Conservation (phyloP, 2,113 vertebrate species). For the Polypterus bichir region DNA sequence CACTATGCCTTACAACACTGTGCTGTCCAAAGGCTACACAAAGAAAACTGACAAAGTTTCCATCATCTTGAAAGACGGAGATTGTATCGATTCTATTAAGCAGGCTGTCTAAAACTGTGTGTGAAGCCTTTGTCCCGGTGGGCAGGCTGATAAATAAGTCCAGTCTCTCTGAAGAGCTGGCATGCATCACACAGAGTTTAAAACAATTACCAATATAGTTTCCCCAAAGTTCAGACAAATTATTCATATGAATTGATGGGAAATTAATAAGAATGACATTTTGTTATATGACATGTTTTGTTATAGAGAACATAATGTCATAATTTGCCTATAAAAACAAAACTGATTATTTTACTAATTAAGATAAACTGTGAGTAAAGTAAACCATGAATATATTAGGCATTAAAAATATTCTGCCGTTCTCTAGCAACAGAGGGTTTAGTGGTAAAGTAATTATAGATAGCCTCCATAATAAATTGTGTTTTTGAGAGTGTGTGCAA, state of each 20-base stretch:
- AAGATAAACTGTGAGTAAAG: slow-evolving; percentile 4
- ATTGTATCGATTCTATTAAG: too few species aligned
- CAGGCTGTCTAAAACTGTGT: too few species aligned
- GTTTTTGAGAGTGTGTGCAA: not conserved
- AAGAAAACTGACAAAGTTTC: too few species aligned
- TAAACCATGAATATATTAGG: slow-evolving; percentile 3
- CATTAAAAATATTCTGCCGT: not conserved
- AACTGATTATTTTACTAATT: slow-evolving; percentile 7
- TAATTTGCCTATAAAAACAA: slow-evolving; percentile 3
- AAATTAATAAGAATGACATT: slow-evolving; percentile 1
- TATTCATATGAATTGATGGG: not conserved
- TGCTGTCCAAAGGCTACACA: too few species aligned
- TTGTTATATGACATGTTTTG: not conserved
- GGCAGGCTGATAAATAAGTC: too few species aligned
- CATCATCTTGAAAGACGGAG: too few species aligned
- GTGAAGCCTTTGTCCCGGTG: too few species aligned
- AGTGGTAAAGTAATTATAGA: slow-evolving; percentile 3
- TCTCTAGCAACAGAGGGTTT: slow-evolving; percentile 2
- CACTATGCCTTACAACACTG: too few species aligned
- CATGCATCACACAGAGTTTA: too few species aligned
- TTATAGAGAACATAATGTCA: not conserved
- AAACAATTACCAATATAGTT: too few species aligned
- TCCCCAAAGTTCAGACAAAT: too few species aligned
- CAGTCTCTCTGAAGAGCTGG: too few species aligned
- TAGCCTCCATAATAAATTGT: slow-evolving; percentile 8